Base-by-base conservation (phyloP, 2,888 invertebrate species). In the Watsonalla binaria region DNA sequence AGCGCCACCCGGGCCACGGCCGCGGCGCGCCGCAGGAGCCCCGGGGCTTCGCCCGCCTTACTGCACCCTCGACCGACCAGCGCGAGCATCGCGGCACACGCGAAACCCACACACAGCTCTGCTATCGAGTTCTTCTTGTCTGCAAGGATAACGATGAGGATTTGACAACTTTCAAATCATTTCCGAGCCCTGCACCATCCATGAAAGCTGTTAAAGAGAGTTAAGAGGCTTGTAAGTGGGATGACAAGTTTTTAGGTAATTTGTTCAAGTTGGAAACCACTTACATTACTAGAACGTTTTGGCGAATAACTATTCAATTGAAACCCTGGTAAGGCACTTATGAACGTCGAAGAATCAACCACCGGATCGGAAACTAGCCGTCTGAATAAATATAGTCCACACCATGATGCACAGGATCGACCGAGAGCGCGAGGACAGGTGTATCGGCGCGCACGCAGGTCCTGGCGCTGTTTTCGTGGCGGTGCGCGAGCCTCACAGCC, bases 51-150 rank as follows among this genome's bases (percentile, higher is more conserved):
- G 6, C 60, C 57, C 6, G 70, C 70, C 66, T 66, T 51, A 4
- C 6, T 13, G 8, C 58, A 37, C 7, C 54, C 52, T 0, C 66
- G 65, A 7, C 54, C 34, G 47, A 63, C 63, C 56, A 72, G 47
- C 62, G 62, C 63, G 0, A 74, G 78, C 76, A 84, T 78, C 54
- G 82, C 68, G 45, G 78, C 80, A 8, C 62, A 60, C 6, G 82
- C 86, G 62, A 80, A 76, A 0, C 65, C 60, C 0, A 86, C 74
- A 68, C 83, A 81, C 15, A 80, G 54, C 5, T 54, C 35, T 6
- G 79, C 82, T 0, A 85, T 70, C 0, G 78, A 60, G 60, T 82
- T 80, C 57, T 70, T 71, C 37, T 68, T 72, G 0, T 83, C 86
- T 86, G 67, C 0, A 47, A 0, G 51, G 33, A 6, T n/a, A n/a